These are phyloP conservation scores for Spongilla lacustris DNA, from an alignment of 37 sponge, comb jelly and placozoan genomes.

Conservation along the genomic window DNA sequence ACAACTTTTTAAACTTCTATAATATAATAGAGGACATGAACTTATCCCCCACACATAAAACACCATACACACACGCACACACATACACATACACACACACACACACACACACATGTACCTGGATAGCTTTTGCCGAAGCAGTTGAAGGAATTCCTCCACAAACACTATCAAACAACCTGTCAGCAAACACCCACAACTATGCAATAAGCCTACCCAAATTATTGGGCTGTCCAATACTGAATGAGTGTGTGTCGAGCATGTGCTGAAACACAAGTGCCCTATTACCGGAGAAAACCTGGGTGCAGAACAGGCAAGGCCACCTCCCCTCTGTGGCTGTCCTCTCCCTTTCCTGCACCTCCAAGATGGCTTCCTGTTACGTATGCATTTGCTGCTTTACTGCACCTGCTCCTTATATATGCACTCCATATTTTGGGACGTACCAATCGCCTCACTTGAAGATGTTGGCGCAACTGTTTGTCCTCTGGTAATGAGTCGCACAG, in stretches of 20 bases:
- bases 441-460: slow-evolving; percentile 47
- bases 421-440: slow-evolving; percentile 1
- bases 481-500: slow-evolving; percentile 68
- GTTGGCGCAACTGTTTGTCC: slow-evolving; percentile 56
- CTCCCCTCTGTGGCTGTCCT: slow-evolving; percentile 41
- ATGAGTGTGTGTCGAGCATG: slow-evolving; percentile 77
- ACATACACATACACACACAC: neutral
- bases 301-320: slow-evolving; percentile 76
- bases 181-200: neutral
- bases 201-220: slow-evolving; percentile 63
- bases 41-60: neutral
- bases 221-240: slow-evolving; percentile 84
- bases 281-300: slow-evolving; percentile 50
- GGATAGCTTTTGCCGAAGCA: slow-evolving; percentile 61
- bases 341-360: slow-evolving; percentile 73
- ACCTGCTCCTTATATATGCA: neutral
- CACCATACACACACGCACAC: neutral
- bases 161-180: slow-evolving; percentile 42
- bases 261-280: slow-evolving; percentile 61
- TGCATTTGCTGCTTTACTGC: neutral
- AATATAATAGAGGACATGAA: neutral
- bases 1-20: too few relatives aligned
- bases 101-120: slow-evolving; percentile 22
- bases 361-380: slow-evolving; percentile 41
- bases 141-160: slow-evolving; percentile 71